Conservation (phyloP, 1,140 invertebrate species). For the Homalodisca vitripennis region DNA sequence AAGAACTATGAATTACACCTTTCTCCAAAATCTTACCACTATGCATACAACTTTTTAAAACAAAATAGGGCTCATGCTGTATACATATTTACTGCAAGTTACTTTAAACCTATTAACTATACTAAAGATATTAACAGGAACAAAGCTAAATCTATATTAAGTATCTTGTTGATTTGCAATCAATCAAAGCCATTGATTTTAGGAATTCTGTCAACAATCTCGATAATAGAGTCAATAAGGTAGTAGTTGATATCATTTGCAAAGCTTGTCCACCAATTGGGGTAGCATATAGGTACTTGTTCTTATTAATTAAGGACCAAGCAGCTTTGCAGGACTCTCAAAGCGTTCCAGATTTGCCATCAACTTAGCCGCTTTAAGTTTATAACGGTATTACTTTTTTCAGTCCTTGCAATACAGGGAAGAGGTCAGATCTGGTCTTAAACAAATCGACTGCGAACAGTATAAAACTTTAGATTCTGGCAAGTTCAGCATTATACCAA, state of each 20-base stretch:
- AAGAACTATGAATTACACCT: neutral
- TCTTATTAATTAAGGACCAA: neutral
- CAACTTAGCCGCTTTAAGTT: neutral
- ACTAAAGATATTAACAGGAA: neutral
- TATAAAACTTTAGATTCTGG: neutral
- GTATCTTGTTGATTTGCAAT: neutral
- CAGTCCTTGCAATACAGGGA: neutral
- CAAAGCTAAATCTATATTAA: neutral
- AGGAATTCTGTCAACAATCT: neutral
- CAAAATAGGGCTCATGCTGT: neutral
- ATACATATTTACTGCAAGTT: neutral
- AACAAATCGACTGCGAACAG: too few species aligned
- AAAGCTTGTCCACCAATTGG: neutral
- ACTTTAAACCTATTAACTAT: conserved; percentile 5
- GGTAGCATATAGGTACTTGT: neutral
- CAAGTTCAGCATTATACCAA: neutral
- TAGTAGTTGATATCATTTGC: neutral
- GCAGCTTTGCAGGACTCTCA: neutral
- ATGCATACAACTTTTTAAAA: neutral
- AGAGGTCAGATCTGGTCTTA: neutral
- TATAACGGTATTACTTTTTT: neutral
- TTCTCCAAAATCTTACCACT: neutral
- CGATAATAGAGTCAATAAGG: neutral
- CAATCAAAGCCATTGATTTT: neutral
- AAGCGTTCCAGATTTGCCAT: neutral